Evolutionary conservation across 2,113 vertebrate species (phyloP), one percentile per base, ranked within the genome.

Genomic region (Columbina picui): DNA sequence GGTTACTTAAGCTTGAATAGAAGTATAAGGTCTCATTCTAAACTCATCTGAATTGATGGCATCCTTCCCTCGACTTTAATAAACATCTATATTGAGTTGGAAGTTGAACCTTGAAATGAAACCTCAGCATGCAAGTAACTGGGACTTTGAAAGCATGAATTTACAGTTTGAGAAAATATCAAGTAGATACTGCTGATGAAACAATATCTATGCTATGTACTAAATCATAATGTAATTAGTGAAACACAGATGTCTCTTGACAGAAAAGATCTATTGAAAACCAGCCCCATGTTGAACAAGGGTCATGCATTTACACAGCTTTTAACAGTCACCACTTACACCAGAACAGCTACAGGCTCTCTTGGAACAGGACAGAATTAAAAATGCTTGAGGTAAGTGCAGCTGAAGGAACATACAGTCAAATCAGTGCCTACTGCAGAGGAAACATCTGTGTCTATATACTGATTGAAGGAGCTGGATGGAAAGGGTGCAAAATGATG

Each of bases 111-210:
- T 94, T 84, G 88, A 91, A 89, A 76, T 38, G 65, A 75, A 96
- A 69, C 86, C 67, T 88, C 94, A 84, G 70, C 69, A 63, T 82
- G 38, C 1, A 2, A 47, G 45, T 79, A 91, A 69, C 55, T 41
- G 82, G 78, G 76, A 69, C 41, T 90, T 93, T 92, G 68, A 93
- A 95, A 94, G 53, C 45, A 80, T 68, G 45, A 90, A 94, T 93
- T 95, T 95, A 82, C 81, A 52, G 68, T 87, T 87, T 92, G 84
- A 90, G 87, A 91, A 87, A 95, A 81, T 61, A 84, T 14, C 67
- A 92, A 86, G 74, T 74, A 89, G 63, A 61, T 69, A 45, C 21
- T 73, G 65, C 69, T 84, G 89, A 87, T 94, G 82, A 93, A 91
- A 82, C 34, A 74, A 22, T 53, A 65, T 68, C 77, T 59, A 16